phyloP scores from a whole-genome alignment of 2,113 vertebrate species.

The Hystrix cristata region DNA sequence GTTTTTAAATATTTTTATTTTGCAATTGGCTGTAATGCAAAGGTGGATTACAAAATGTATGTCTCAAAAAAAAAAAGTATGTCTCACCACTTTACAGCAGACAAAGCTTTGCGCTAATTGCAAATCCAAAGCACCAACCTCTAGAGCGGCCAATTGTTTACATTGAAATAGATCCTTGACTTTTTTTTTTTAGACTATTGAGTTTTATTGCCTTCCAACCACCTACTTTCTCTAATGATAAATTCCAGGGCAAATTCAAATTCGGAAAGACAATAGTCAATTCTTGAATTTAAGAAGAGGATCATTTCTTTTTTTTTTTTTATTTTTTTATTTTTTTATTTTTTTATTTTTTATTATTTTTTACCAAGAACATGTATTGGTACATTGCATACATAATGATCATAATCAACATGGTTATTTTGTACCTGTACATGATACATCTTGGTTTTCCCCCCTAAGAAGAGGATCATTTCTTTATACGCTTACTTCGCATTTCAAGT shows the following conservation, averaged over 20 bases:
- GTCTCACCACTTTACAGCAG: conserved; percentile 40
- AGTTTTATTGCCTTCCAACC: conserved; percentile 43
- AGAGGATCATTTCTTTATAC: conserved; percentile 79
- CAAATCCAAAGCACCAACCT: conserved; percentile 74
- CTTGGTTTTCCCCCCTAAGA: no score
- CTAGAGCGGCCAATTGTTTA: conserved; percentile 68
- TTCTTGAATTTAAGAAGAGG: conserved; percentile 76
- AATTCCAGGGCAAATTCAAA: conserved; percentile 83
- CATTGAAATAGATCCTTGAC: not conserved
- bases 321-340: no score
- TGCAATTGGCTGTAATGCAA: not conserved
- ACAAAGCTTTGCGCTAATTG: conserved; percentile 50
- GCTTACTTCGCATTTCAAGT: conserved; percentile 73
- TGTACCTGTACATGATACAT: no score
- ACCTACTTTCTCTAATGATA: not conserved
- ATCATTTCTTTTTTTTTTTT: conserved; percentile 82
- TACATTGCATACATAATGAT: no score
- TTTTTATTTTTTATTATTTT: no score
- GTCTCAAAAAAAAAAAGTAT: no score
- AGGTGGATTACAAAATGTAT: conserved; percentile 21
- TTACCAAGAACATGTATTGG: no score
- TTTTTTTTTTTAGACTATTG: not conserved
- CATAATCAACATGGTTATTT: no score
- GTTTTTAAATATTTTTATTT: not conserved
- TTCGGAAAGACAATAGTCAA: conserved; percentile 74